Conservation (phyloP, 1,140 invertebrate species). For the Dolichoris vasculosae region DNA sequence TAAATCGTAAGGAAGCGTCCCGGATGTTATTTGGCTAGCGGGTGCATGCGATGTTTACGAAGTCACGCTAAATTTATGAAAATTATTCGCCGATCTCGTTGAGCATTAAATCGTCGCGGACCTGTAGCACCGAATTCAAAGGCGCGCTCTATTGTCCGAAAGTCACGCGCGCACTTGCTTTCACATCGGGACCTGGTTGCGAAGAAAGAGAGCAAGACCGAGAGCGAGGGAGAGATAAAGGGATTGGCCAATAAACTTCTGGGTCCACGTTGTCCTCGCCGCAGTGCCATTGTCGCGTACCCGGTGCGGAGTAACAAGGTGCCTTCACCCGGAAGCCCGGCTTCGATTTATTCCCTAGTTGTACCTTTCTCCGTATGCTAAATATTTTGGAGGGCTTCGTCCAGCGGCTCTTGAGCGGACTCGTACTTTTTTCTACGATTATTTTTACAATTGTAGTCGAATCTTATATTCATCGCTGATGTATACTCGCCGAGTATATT, state of each 20-base stretch:
- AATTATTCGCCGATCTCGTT: constrained; percentile 66
- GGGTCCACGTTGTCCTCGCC: constrained; percentile 2
- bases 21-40: background rate
- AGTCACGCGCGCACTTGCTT: constrained; percentile 46
- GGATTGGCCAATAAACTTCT: constrained; percentile 66
- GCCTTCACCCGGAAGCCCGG: constrained; percentile 50
- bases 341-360: background rate
- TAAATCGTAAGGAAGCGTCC: constrained; percentile 55
- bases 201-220: background rate
- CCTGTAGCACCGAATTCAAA: constrained; percentile 27
- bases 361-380: background rate
- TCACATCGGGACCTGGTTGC: background rate
- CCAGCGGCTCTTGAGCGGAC: too few species aligned
- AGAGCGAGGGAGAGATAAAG: background rate
- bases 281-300: background rate
- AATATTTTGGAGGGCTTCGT: background rate
- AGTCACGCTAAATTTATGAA: constrained; percentile 68
- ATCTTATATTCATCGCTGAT: background rate
- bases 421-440: too few species aligned
- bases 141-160: constrained; percentile 62
- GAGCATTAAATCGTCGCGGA: constrained; percentile 58
- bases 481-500: background rate
- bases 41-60: background rate
- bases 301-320: background rate
- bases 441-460: background rate